Base-by-base conservation (phyloP, 2,113 vertebrate genomes). In the Phaethornis superciliosus region DNA sequence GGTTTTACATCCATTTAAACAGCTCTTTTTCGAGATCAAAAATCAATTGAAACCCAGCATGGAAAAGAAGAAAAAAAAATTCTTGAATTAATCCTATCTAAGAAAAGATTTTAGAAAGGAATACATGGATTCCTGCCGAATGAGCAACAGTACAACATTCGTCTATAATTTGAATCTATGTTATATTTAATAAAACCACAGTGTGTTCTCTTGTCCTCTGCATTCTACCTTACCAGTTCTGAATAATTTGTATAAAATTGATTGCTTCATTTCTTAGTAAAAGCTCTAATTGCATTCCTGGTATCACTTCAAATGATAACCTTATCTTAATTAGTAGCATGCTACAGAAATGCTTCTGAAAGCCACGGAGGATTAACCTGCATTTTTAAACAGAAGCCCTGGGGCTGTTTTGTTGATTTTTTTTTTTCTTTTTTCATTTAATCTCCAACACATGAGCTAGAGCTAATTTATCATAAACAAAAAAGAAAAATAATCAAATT, bases 251-350 rank as follows among this genome's bases (percentile, higher is more conserved):
- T 96, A 97, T 95, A 97, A 98, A 98, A 98, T 96, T 97, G 97
- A 98, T 97, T 97, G 95, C 97, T 96, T 90, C 95, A 92, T 94
- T 97, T 97, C 97, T 97, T 97, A 97, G 94, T 91, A 96, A 96
- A 96, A 97, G 82, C 90, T 97, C 96, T 98, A 98, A 98, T 98
- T 98, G 97, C 96, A 96, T 98, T 98, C 96, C 92, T 96, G 74
- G 95, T 98, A 94, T 97, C 98, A 98, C 97, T 98, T 98, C 97
- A 97, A 98, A 97, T 96, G 96, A 98, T 98, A 98, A 98, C 97
- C 97, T 98, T 98, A 98, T 98, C 97, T 97, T 98, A 98, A 98
- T 98, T 98, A 98, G 97, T 96, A 97, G 90, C 95, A 97, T 97
- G 96, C 97, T 97, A 96, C 94, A 97, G 96, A 97, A 98, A 98